Evolutionary conservation across 2,113 vertebrate genomes (phyloP), one percentile per base, ranked within the genome.

Genomic region (Pristiophorus japonicus): DNA sequence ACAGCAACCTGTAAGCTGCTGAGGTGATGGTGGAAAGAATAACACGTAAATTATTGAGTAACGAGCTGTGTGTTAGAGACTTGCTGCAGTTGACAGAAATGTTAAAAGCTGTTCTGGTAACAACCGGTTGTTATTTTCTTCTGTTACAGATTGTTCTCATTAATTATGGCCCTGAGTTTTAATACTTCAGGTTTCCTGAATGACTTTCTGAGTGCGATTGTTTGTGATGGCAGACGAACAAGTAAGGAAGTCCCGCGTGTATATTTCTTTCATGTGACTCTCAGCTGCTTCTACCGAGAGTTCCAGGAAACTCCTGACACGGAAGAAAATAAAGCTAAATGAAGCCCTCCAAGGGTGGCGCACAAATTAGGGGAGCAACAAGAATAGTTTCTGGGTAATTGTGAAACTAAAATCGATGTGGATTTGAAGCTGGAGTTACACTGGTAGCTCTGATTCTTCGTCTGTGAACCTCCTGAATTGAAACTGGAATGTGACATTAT

Each of bases 221-320:
- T 81, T 81, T 45, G 78, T 81, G 78, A 81, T 45, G 16, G 38
- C 78, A 81, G 16, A 16, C 38, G 0, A 81, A 14, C 18, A 7
- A 81, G 78, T 81, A 1, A 81, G 78, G 38, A 81, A 1, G 42
- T 42, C 78, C 38, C 16, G 5, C 0, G 12, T 81, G 38, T 81
- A 12, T 81, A 16, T 38, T 42, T 81, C 14, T 38, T 81, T 81
- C 75, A 81, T 42, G 75, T 81, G n/a, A 81, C n/a, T 5, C 14
- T 81, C 75, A 12, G n/a, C 34, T 42, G 75, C n/a, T 81, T 81
- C n/a, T 38, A 14, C 18, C 18, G 16, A 12, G 14, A 81, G 75
- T 81, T 81, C 75, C 75, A 81, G 75, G 75, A 81, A 81, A 81
- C 75, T 81, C 75, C 75, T 81, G 14, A 81, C 73, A 75, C 75